Base-by-base conservation (phyloP, 2,888 invertebrate genomes). In the Epinotia demarniana region DNA sequence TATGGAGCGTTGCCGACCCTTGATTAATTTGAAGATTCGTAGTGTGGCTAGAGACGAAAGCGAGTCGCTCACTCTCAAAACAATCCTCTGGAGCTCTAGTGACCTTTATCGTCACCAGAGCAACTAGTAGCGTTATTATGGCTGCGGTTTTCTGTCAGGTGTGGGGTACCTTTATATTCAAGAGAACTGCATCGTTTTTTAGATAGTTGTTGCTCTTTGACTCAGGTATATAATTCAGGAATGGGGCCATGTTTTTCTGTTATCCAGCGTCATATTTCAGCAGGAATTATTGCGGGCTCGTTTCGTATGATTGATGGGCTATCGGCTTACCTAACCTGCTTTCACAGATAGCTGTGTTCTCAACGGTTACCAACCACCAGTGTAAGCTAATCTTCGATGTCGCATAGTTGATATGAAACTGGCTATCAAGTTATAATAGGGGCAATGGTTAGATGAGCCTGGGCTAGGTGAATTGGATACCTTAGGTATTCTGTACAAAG, bases 261-360 rank as follows among this genome's bases (percentile, higher is more conserved):
- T 58, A 64, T 58, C 58, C 70, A 16, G 16, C 70, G 49, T 75
- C 63, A 70, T 75, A 75, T 75, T 75, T 75, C 74, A 75, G 49
- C 63, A 77, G 80, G 81, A 81, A 83, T 84, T 82, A 84, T 80
- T 80, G 80, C 76, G 78, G 78, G 71, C 76, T 81, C 84, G 84
- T 84, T 83, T 84, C 82, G 70, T 63, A 72, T 86, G 86, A 86
- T 86, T 84, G 83, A 86, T 86, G 81, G 66, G 55, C 49, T 74
- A 66, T 72, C 67, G 70, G 27, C 70, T 58, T 58, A 60, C 69
- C 69, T 70, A 74, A 49, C 58, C 70, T 68, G 62, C 68, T 61
- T 67, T 16, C 27, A 27, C 67, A 80, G 78, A 83, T 84, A 83
- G 77, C 80, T 33, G 6, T 12, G 46, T 69, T 53, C 53, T 8